A percentile compares a stretch with the other conserved stretches of the same genome.
phyloP scores from a whole-genome alignment of 2,888 invertebrate species.

The Antheraea yamamai region DNA sequence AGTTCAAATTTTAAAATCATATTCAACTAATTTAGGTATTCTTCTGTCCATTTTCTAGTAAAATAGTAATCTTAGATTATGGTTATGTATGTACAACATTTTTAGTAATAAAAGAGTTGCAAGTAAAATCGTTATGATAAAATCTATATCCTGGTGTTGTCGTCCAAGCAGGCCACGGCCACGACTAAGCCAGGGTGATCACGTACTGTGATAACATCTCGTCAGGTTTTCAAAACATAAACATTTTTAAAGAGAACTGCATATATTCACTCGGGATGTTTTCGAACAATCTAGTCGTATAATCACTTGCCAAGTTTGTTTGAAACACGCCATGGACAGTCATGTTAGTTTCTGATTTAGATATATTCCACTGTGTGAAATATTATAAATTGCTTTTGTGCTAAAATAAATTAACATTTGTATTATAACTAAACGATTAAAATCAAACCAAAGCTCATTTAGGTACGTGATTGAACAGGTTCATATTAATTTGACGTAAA shows the following conservation, averaged over 20 bases:
- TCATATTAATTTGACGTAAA: background rate
- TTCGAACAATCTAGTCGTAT: background rate
- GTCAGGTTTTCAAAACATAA: slow-evolving; percentile 10
- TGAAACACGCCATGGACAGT: background rate
- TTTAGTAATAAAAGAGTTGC: slow-evolving; percentile 15
- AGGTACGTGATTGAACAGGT: background rate
- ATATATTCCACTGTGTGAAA: background rate
- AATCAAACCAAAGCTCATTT: too few relatives aligned
- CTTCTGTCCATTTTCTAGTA: background rate
- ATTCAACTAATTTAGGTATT: background rate
- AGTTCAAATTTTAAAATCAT: background rate
- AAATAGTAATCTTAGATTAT: background rate
- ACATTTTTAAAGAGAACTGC: background rate
- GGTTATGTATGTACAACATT: background rate
- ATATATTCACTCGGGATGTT: background rate
- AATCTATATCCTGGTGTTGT: slow-evolving; percentile 38
- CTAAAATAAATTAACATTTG: too few relatives aligned
- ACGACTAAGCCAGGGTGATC: background rate
- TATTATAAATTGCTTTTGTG: background rate
- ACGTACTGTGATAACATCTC: slow-evolving; percentile 17
- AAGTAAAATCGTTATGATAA: slow-evolving; percentile 30
- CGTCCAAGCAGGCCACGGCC: background rate
- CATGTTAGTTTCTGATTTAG: background rate
- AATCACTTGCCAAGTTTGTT: background rate
- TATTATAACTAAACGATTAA: too few relatives aligned